Evolutionary conservation across 2,888 invertebrate species (phyloP).

Genomic region (Tipula vernalis): DNA sequence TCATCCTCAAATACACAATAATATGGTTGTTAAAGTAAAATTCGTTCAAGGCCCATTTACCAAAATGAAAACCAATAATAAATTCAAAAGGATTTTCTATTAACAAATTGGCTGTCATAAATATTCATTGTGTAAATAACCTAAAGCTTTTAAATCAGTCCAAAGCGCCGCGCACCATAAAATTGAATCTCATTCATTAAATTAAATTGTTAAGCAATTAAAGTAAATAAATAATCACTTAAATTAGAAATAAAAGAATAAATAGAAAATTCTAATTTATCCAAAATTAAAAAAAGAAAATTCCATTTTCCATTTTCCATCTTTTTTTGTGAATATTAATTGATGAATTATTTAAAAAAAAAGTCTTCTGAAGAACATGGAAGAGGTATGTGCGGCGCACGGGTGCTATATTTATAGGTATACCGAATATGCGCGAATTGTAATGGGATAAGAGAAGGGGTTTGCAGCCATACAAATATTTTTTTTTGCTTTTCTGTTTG

Average conservation of each 20-base stretch:
- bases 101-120: not conserved
- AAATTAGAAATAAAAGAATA: not conserved
- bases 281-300: not conserved
- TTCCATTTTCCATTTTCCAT: not conserved
- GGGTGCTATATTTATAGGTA: too few relatives aligned
- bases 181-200: not conserved
- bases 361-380: not conserved
- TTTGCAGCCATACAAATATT: not conserved
- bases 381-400: not conserved
- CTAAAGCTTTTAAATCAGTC: not conserved
- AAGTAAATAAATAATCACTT: slow-evolving; percentile 4
- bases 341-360: not conserved
- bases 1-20: too few relatives aligned
- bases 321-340: not conserved
- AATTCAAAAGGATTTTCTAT: not conserved
- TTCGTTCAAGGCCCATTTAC: not conserved
- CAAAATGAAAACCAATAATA: not conserved
- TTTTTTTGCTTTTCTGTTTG: not conserved
- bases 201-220: not conserved
- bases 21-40: too few relatives aligned
- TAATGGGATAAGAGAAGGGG: not conserved
- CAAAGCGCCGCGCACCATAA: not conserved
- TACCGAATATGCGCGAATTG: not conserved
- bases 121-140: not conserved
- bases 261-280: not conserved